Conservation (phyloP, 2,113 vertebrate species). For the Anoplopoma fimbria region DNA sequence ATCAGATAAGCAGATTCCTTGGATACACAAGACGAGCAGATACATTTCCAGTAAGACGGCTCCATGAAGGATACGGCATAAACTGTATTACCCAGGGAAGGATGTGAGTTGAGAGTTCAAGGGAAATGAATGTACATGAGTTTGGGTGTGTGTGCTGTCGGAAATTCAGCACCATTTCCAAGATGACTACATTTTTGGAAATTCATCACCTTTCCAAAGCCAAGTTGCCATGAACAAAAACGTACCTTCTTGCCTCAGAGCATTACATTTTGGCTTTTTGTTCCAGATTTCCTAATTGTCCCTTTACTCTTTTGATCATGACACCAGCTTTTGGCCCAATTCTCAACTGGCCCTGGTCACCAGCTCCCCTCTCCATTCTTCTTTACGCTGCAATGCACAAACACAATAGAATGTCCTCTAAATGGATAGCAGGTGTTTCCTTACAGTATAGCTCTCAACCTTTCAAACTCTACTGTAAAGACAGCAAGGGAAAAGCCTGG, state of each 20-base stretch:
- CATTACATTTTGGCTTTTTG: conserved; percentile 23
- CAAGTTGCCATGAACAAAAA: conserved; percentile 35
- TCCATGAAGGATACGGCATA: conserved; percentile 38
- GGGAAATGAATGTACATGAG: conserved; percentile 53
- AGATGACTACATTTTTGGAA: conserved; percentile 64
- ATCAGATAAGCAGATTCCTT: conserved; percentile 80
- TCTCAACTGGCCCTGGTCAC: conserved; percentile 47
- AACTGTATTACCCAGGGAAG: conserved; percentile 64
- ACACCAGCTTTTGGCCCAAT: conserved; percentile 54
- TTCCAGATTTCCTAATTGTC: conserved; percentile 55
- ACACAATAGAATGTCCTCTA: conserved; percentile 67
- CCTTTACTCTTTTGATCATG: conserved; percentile 54
- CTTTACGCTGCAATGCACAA: conserved; percentile 66
- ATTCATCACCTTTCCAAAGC: conserved; percentile 33
- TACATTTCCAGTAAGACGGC: conserved; percentile 68
- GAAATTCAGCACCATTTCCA: conserved; percentile 28
- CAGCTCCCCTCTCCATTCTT: conserved; percentile 29
- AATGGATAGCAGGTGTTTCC: conserved; percentile 81
- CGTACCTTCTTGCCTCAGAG: conserved; percentile 31
- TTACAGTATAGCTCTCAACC: conserved; percentile 46
- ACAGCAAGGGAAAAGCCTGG: conserved; percentile 31
- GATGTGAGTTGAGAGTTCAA: conserved; percentile 68
- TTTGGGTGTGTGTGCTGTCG: conserved; percentile 6
- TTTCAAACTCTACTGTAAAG: conserved; percentile 31
- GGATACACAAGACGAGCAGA: conserved; percentile 74